phyloP scores from a whole-genome alignment of 2,888 invertebrate genomes.

The Drosophila sordidula region DNA sequence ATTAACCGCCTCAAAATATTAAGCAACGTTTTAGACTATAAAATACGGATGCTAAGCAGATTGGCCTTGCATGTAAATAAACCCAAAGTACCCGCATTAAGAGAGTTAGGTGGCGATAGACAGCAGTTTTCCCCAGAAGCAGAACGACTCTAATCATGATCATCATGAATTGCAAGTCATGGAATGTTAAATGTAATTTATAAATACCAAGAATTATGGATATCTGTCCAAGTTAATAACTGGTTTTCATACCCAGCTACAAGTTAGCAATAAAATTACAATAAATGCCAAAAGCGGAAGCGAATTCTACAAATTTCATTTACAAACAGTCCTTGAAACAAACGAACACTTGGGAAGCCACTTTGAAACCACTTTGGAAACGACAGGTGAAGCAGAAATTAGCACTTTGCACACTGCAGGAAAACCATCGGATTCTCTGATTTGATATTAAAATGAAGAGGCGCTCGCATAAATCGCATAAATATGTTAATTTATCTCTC shows the following conservation, averaged over 20 bases:
- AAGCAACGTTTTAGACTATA: no score
- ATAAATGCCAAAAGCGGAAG: conserved; percentile 70
- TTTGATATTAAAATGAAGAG: conserved; percentile 69
- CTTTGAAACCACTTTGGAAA: conserved; percentile 33
- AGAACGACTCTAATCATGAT: conserved; percentile 25
- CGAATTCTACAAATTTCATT: conserved; percentile 71
- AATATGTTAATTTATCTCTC: conserved; percentile 71
- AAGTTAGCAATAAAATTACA: conserved; percentile 57
- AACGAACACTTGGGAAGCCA: conserved; percentile 16
- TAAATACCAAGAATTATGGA: conserved; percentile 59
- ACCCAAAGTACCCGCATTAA: neutral
- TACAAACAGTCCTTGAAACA: conserved; percentile 77
- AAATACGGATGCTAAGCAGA: no score
- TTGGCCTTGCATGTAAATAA: neutral
- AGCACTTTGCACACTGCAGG: conserved; percentile 65
- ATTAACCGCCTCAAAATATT: neutral
- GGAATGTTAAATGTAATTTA: conserved; percentile 67
- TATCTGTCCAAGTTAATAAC: conserved; percentile 56
- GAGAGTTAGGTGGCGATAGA: neutral
- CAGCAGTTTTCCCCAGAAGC: conserved; percentile 2
- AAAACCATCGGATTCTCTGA: conserved; percentile 40
- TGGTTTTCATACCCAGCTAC: conserved; percentile 48
- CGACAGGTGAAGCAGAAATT: conserved; percentile 66
- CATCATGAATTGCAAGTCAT: conserved; percentile 28
- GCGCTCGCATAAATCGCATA: conserved; percentile 79